Evolutionary conservation across 2,113 vertebrate species (phyloP), one percentile per base, ranked within the genome.

Genomic region (Tinamus guttatus): DNA sequence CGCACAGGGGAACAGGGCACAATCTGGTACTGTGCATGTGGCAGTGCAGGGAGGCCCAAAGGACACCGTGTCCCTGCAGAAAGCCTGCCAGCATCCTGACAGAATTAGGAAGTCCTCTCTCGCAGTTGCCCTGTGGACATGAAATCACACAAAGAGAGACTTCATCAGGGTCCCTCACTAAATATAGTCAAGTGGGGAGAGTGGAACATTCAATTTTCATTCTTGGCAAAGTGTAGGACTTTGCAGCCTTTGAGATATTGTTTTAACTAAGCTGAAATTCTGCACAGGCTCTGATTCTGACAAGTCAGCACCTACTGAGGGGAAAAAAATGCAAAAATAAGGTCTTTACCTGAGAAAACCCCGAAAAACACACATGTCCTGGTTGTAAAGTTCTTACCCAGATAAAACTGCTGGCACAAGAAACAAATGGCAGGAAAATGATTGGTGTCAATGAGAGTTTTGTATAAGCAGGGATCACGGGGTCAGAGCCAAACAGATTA

Each of bases 101-200:
- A 85, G 94, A 97, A 93, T 92, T 96, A 96, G 95, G 97, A 97
- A 97, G 97, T 95, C 83, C 79, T 94, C 89, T 92, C 91, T 88
- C 5, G 3, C 73, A 89, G 77, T 78, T 94, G 94, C 97, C 95
- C 93, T 88, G 85, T 93, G 96, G 97, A 97, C 93, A 96, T 62
- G 90, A 97, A 93, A 59, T 73, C 64, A 69, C 76, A 97, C 97
- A 97, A 97, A 98, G 96, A 93, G 94, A 95, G 93, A 88, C 75
- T 98, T 97, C 96, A 95, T 95, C 49, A 80, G 92, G 96, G 95
- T 94, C 92, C 78, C 2, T 4, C 90, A 93, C 95, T 96, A 98
- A 97, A 98, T 97, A 96, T 93, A 96, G 93, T 88, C 69, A 86
- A 96, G 89, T 74, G 84, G 87, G 81, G 79, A 86, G 93, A 96